These are phyloP conservation scores for Seira ritae DNA, from an alignment of 2,888 invertebrate species.

Conservation along the genomic window DNA sequence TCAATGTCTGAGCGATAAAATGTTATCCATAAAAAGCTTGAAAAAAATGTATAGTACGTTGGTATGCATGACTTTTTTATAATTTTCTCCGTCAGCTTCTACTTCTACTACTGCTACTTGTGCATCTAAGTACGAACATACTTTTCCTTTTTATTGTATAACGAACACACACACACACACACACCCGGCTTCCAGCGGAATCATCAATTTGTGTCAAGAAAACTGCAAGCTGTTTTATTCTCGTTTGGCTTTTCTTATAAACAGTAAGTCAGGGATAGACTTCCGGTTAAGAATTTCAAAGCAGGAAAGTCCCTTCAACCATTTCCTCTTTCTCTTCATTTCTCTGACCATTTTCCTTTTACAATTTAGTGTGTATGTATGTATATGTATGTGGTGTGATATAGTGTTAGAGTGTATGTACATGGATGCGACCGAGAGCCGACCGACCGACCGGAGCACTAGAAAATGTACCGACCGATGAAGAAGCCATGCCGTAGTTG, in stretches of 20 bases:
- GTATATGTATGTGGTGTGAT: no score
- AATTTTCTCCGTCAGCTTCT: constrained; percentile 22
- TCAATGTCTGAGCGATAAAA: constrained; percentile 8
- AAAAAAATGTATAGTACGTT: constrained; percentile 6
- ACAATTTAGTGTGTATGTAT: not conserved
- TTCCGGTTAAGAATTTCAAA: constrained; percentile 61
- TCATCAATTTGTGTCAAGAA: constrained; percentile 63
- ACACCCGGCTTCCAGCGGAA: constrained; percentile 48
- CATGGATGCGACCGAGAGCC: no score
- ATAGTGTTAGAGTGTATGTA: no score
- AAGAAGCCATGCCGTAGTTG: not conserved
- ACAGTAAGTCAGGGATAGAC: constrained; percentile 46
- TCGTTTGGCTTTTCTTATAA: constrained; percentile 13
- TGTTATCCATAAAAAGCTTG: constrained; percentile 2
- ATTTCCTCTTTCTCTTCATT: constrained; percentile 63
- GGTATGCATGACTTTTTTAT: constrained; percentile 5
- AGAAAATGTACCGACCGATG: not conserved
- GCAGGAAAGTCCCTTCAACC: constrained; percentile 59
- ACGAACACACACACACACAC: not conserved
- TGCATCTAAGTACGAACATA: no score
- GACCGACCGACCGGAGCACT: no score
- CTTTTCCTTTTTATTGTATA: not conserved
- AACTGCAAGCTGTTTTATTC: constrained; percentile 57
- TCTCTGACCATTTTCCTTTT: constrained; percentile 52
- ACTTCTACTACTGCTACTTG: not conserved